Evolutionary conservation across 2,113 vertebrate species (phyloP).

Genomic region (Bothrops jararaca): DNA sequence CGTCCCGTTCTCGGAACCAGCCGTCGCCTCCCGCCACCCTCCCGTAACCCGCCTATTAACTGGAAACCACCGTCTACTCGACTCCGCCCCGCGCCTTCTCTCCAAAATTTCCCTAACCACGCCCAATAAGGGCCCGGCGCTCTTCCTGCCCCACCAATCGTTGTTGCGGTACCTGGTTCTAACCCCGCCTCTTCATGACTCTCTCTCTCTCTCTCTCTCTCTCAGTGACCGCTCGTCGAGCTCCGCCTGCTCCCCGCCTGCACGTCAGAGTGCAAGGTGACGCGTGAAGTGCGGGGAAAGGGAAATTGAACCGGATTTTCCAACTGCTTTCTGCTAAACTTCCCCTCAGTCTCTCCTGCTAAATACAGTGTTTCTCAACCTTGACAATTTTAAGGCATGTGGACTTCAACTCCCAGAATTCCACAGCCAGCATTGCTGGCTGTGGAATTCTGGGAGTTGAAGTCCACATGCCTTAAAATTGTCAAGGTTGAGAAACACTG

Average conservation of each 20-base stretch:
- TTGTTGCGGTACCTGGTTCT: neutral
- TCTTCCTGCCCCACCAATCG: neutral
- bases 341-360: neutral
- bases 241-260: neutral
- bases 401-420: too few relatives aligned
- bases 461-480: too few relatives aligned
- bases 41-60: constrained; percentile 13
- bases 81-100: neutral
- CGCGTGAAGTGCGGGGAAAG: neutral
- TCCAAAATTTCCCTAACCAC: neutral
- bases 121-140: constrained; percentile 1
- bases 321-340: neutral
- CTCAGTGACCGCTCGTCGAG: fast-evolving
- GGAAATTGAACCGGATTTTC: neutral
- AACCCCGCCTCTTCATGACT: neutral
- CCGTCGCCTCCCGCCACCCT: neutral
- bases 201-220: fast-evolving
- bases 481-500: too few relatives aligned
- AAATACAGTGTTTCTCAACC: too few relatives aligned
- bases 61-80: neutral
- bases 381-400: too few relatives aligned
- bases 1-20: neutral
- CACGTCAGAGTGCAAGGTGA: neutral
- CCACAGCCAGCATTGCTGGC: too few relatives aligned
- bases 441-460: too few relatives aligned